Base-by-base conservation (phyloP, 1,140 invertebrate genomes). In the Cotesia chilonis region DNA sequence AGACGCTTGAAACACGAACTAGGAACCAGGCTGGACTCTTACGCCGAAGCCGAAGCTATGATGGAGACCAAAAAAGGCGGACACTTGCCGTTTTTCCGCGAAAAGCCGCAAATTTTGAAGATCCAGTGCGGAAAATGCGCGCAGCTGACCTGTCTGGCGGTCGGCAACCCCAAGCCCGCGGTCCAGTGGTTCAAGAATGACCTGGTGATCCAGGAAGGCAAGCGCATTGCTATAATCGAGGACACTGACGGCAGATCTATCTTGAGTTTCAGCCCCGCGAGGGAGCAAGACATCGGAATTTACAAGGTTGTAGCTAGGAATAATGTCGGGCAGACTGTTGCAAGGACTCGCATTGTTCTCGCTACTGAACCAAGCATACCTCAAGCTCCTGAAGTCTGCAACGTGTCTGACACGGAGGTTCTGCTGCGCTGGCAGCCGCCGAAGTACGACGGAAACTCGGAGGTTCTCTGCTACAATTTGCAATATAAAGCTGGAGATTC, bases 101-200 rank as follows among this genome's bases (percentile, higher is more conserved):
- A 95, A 79, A 95, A 95, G 75, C 94, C 94, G 0, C 92, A 93
- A 80, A 87, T 91, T 2, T 88, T 91, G 5, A 93, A 95, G 5
- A 94, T 98, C 72, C 89, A 92, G 37, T 92, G 94, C 68, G 94
- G 93, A 12, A 91, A 94, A 78, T 89, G 91, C 9, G 91, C 94
- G 1, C 91, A 94, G 73, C 86, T 98, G 4, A 89, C 91, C 7
- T 98, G 96, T 85, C 92, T 92, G 64, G 94, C 95, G 2, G 93
- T 96, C 4, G 96, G 96, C 0, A 94, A 95, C 79, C 97, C 97
- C 0, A 92, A 93, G 79, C 96, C 97, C 0, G 86, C 89, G 57
- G 92, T 99, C n/a, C 95, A 97, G 76, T 99, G 98, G 97, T 99
- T 95, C 86, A 96, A 94, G 85, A 96, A 96, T 81, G 95, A 97